Evolutionary conservation across 2,888 invertebrate species (phyloP), one percentile per base, ranked within the genome.

Genomic region (Tinea trinotella): DNA sequence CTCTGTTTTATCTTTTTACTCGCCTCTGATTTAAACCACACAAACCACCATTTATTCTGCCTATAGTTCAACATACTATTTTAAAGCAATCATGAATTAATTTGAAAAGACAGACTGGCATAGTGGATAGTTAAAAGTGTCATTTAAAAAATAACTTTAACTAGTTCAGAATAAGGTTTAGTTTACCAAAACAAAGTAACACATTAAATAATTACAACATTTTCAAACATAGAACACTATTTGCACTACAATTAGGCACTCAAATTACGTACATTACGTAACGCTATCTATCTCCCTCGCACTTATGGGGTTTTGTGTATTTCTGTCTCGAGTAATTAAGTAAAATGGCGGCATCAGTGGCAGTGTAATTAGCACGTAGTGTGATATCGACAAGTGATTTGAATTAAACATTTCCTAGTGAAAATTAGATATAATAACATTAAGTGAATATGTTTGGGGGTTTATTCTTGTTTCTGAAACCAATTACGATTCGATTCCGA

Each of bases 261-360:
- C 54, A 44, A 56, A 50, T 52, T 50, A 56, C 53, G 56, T 52
- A 18, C 40, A 48, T 54, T 52, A 57, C 57, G 57, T 58, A 58
- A 59, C 55, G 36, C 18, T 53, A 36, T 18, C 15, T 40, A 7
- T 56, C 44, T 56, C 54, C 6, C 13, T 44, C 44, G 30, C 44
- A 34, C 18, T 48, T 0, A 35, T 22, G 7, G 7, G 17, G 12
- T n/a, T 54, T 20, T 13, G 6, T 6, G 18, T 53, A 53, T 50
- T 22, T 54, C 56, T 50, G 52, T 56, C 55, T 57, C 59, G 60
- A 58, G 60, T 62, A 63, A 64, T 64, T 64, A 69, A 68, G 59
- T 57, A 61, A 61, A 60, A 67, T 62, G 61, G 64, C 61, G 61
- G 56, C 64, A 62, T 62, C 63, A 59, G 9, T 3, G 17, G 24